A percentile compares a stretch with the other conserved stretches of the same genome.
Conservation (phyloP, 2,113 vertebrate genomes). For the Australoheros scitulus region DNA sequence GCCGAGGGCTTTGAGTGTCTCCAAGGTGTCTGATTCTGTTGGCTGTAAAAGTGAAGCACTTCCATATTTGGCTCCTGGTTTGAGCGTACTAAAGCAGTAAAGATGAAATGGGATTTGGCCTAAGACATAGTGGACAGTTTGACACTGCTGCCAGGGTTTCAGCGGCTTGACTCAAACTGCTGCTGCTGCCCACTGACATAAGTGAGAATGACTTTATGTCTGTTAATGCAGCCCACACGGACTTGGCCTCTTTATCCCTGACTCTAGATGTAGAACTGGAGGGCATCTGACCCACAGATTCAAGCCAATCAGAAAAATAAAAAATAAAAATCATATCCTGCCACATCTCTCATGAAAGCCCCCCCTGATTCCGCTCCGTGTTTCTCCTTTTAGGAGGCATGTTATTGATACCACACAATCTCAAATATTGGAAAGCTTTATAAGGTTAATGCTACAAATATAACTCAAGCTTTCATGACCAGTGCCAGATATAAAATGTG, state of each 20-base stretch:
- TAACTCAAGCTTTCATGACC: background rate
- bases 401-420: background rate
- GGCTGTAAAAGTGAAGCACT: slow-evolving; percentile 30
- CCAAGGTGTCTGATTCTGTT: slow-evolving; percentile 37
- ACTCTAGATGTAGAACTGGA: background rate
- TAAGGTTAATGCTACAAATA: background rate
- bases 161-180: background rate
- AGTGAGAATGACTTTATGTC: background rate
- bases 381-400: background rate
- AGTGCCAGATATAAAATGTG: background rate
- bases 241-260: background rate
- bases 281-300: background rate
- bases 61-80: slow-evolving; percentile 32
- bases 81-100: slow-evolving; percentile 19
- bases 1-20: slow-evolving; percentile 12
- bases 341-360: background rate
- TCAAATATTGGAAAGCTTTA: background rate
- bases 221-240: background rate
- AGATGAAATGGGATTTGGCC: slow-evolving; percentile 22
- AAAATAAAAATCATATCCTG: background rate
- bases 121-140: slow-evolving; percentile 16
- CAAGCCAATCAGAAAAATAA: background rate
- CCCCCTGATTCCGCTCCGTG: background rate
- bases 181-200: background rate
- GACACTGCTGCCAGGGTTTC: slow-evolving; percentile 17